These are phyloP conservation scores for Olivierus martensii DNA, from an alignment of 1,140 invertebrate species.

Conservation along the genomic window DNA sequence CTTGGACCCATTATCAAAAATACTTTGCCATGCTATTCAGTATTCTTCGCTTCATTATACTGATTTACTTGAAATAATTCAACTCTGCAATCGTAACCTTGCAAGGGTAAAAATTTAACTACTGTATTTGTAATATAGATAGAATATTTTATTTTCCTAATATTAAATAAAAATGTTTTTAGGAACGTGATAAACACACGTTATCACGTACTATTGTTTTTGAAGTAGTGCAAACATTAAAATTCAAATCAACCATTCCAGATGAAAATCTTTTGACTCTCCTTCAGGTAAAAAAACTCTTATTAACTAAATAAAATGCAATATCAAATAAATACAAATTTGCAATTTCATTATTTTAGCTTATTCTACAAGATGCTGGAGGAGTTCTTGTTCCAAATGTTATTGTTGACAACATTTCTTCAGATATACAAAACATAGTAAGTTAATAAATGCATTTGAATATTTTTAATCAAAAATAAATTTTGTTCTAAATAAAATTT, in stretches of 20 bases:
- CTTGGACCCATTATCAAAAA: slow-evolving; percentile 91
- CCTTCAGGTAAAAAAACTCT: slow-evolving; percentile 47
- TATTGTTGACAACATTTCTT: slow-evolving; percentile 35
- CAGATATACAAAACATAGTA: slow-evolving; percentile 17
- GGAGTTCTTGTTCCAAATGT: slow-evolving; percentile 42
- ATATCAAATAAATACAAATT: too few species aligned
- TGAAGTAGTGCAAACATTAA: slow-evolving; percentile 86
- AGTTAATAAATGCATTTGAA: slow-evolving; percentile 2
- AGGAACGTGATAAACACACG: slow-evolving; percentile 86
- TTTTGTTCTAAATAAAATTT: too few species aligned
- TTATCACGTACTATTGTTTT: slow-evolving; percentile 79
- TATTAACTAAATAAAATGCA: too few species aligned
- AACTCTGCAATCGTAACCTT: slow-evolving; percentile 61
- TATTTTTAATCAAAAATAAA: too few species aligned
- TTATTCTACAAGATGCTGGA: slow-evolving; percentile 54
- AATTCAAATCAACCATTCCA: slow-evolving; percentile 85
- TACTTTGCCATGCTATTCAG: slow-evolving; percentile 79
- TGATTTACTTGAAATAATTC: slow-evolving; percentile 74
- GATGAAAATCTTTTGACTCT: slow-evolving; percentile 88
- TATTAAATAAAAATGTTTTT: slow-evolving; percentile 13
- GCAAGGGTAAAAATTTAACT: slow-evolving; percentile 39
- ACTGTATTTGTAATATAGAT: neutral
- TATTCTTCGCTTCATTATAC: slow-evolving; percentile 71
- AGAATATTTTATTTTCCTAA: neutral
- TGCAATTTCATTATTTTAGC: slow-evolving; percentile 20